Percentiles rank a stretch among this genome's conserved stretches.
phyloP scores from a whole-genome alignment of 2,113 vertebrate species.

The Zingel zingel region DNA sequence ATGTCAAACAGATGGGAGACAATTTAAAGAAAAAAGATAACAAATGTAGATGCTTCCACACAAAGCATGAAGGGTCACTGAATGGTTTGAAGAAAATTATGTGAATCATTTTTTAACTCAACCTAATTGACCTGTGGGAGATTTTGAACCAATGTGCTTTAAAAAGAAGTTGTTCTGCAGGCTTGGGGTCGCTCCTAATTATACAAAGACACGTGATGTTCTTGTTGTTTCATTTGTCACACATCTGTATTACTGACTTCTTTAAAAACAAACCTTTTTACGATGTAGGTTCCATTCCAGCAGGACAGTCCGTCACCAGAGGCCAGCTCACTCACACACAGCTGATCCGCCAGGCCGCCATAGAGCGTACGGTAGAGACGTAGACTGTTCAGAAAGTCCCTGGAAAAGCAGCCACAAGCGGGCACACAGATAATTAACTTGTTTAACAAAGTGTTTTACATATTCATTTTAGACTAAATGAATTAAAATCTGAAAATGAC shows the following conservation, averaged over 20 bases:
- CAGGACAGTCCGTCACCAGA: conserved; percentile 83
- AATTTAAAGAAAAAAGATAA: neutral
- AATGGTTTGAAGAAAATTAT: neutral
- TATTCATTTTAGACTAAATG: neutral
- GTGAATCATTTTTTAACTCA: neutral
- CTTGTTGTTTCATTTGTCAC: neutral
- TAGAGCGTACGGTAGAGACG: conserved; percentile 86
- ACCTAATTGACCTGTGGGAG: neutral
- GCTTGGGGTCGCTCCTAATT: neutral
- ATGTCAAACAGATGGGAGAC: neutral
- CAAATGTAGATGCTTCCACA: neutral
- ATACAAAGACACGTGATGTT: neutral
- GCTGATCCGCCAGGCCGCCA: conserved; percentile 85
- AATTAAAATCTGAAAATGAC: neutral
- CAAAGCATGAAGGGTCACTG: neutral
- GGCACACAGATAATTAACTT: neutral
- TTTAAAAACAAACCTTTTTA: conserved; percentile 84
- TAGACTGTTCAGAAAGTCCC: conserved; percentile 88
- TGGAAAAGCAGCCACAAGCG: conserved; percentile 65
- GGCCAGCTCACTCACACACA: conserved; percentile 87
- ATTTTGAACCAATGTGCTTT: neutral
- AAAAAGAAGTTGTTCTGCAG: neutral
- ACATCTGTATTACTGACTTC: neutral
- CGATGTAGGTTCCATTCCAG: conserved; percentile 88
- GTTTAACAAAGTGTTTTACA: neutral